Percentiles rank a stretch among this genome's conserved stretches.
Conservation (phyloP, 2,888 invertebrate species). For the Podabrus alpinus region DNA sequence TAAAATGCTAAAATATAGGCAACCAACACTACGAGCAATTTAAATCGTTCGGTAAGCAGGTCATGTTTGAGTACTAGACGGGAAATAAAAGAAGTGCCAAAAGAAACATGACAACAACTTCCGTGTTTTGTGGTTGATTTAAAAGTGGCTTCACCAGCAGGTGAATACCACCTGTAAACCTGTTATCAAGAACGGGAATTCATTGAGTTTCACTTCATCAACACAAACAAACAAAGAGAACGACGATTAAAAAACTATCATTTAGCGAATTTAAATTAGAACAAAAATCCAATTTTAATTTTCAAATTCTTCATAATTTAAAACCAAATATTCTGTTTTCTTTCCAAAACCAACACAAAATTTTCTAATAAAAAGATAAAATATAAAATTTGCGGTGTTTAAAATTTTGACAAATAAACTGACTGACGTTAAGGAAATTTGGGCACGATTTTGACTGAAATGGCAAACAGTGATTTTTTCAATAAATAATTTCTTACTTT, state of each 20-base stretch:
- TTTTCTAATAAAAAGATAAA: neutral
- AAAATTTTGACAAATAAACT: neutral
- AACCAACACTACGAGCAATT: neutral
- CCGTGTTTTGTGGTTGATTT: constrained; percentile 20
- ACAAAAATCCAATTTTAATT: neutral
- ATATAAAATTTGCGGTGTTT: neutral
- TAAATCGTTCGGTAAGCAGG: neutral
- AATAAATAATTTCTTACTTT: constrained; percentile 44
- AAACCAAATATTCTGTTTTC: neutral
- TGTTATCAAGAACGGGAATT: constrained; percentile 6
- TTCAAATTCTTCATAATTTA: neutral
- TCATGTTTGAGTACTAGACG: neutral
- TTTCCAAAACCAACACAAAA: neutral
- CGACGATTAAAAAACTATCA: neutral
- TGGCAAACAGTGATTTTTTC: too few species aligned
- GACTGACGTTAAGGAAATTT: neutral
- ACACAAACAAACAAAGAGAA: neutral
- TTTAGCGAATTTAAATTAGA: neutral
- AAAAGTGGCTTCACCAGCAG: constrained; percentile 28
- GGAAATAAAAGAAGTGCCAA: constrained; percentile 1
- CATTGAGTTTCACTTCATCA: neutral
- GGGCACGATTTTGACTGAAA: neutral
- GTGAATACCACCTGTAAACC: constrained; percentile 37
- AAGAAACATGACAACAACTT: constrained; percentile 9
- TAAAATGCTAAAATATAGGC: neutral